Percentiles rank a stretch among this genome's conserved stretches.
phyloP scores from a whole-genome alignment of 2,888 invertebrate species.

The Dendrolimus pini region DNA sequence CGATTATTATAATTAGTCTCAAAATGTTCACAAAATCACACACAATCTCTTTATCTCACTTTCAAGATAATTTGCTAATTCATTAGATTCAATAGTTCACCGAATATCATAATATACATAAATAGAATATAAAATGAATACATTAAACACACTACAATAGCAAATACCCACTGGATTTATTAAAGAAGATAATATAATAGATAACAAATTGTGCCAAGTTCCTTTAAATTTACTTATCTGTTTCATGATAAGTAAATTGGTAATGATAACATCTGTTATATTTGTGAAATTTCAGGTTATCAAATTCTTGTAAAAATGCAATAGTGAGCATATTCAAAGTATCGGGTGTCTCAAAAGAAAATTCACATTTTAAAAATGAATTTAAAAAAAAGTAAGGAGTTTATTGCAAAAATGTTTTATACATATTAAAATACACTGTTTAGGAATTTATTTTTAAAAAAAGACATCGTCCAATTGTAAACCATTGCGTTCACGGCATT shows the following conservation, averaged over 20 bases:
- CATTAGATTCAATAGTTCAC: too few species aligned
- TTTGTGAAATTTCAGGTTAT: background rate
- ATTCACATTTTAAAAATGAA: too few species aligned
- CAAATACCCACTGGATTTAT: background rate
- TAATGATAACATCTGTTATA: background rate
- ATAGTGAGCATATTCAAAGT: too few species aligned
- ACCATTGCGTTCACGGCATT: too few species aligned
- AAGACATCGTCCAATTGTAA: too few species aligned
- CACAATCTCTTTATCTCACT: background rate
- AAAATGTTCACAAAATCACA: background rate
- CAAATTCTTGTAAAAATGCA: background rate
- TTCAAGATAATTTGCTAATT: too few species aligned
- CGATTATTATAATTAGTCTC: background rate
- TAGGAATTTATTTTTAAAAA: too few species aligned
- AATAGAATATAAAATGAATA: background rate
- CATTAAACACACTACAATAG: background rate
- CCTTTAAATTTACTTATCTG: background rate
- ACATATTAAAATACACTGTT: too few species aligned
- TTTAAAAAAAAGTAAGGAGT: too few species aligned
- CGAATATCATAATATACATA: background rate
- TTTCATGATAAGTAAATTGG: background rate
- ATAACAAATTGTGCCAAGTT: background rate
- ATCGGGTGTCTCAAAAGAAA: too few species aligned
- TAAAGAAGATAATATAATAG: background rate
- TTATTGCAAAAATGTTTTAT: too few species aligned